Conservation (phyloP, 2,113 vertebrate species). For the Prolemur simus region DNA sequence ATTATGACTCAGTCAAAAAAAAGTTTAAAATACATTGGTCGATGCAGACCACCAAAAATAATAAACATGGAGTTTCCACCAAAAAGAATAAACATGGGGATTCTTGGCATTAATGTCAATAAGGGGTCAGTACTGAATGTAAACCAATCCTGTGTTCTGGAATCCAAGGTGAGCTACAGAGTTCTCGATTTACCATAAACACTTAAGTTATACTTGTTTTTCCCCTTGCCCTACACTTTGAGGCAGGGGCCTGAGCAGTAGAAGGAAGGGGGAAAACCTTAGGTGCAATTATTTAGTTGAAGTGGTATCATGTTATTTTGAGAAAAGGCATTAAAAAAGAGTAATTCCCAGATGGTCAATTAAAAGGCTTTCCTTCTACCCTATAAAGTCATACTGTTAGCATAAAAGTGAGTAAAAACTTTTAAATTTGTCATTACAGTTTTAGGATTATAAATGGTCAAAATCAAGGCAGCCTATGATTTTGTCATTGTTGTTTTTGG, state of each 20-base stretch:
- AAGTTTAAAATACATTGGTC: constrained; percentile 30
- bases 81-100: constrained; percentile 62
- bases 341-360: not conserved
- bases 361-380: constrained; percentile 36
- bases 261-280: not conserved
- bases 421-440: constrained; percentile 3
- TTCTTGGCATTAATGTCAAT: constrained; percentile 62
- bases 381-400: not conserved
- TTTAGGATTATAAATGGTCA: constrained; percentile 10
- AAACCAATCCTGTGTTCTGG: constrained; percentile 60
- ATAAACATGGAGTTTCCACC: constrained; percentile 64
- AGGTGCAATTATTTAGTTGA: not conserved
- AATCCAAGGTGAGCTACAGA: constrained; percentile 67
- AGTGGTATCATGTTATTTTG: not conserved
- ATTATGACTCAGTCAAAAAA: constrained; percentile 41
- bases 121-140: not conserved
- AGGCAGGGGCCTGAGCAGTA: not conserved
- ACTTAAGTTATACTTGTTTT: not conserved
- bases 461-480: not conserved
- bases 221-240: not conserved
- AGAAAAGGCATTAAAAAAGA: not conserved
- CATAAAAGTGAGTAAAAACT: not conserved
- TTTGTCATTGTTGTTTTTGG: not conserved
- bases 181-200: constrained; percentile 59
- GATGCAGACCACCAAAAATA: constrained; percentile 34